These are phyloP conservation scores for Hylaeus anthracinus DNA, from an alignment of 1,140 invertebrate genomes.

Conservation along the genomic window DNA sequence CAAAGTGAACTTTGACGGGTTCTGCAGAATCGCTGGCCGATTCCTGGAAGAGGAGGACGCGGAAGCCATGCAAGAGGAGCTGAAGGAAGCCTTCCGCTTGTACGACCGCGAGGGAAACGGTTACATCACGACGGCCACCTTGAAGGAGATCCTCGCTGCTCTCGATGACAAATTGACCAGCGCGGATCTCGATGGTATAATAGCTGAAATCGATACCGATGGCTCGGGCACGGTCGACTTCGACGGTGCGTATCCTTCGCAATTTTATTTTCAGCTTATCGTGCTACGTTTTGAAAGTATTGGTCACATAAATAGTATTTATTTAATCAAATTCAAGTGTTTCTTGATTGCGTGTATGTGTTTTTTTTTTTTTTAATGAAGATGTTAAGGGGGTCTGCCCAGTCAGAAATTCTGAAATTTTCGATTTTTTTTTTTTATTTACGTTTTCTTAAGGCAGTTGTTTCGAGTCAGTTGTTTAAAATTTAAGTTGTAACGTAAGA, in stretches of 20 bases:
- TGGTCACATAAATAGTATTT: too few species aligned
- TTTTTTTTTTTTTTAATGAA: too few species aligned
- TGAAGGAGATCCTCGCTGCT: conserved; percentile 94
- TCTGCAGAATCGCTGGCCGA: conserved; percentile 93
- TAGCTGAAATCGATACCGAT: conserved; percentile 96
- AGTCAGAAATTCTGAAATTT: too few species aligned
- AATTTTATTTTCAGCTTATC: background rate
- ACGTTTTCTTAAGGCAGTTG: too few species aligned
- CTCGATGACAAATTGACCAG: conserved; percentile 94
- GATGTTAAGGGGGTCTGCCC: too few species aligned
- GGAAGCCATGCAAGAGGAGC: conserved; percentile 95
- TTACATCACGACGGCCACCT: conserved; percentile 94
- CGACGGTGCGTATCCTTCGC: conserved; percentile 83
- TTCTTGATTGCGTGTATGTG: too few species aligned
- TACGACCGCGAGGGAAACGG: conserved; percentile 93
- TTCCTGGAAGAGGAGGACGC: conserved; percentile 95
- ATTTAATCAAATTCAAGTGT: too few species aligned
- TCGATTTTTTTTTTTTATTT: too few species aligned
- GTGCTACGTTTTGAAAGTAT: too few species aligned
- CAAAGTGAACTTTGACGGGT: conserved; percentile 96
- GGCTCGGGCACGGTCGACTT: conserved; percentile 95
- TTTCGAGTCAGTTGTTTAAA: too few species aligned
- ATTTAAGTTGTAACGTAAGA: too few species aligned
- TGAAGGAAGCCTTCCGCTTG: conserved; percentile 95
- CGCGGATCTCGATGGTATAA: conserved; percentile 93